Evolutionary conservation across 2,797 vertebrate species (phyloP).

Genomic region (Australoheros facetus): DNA sequence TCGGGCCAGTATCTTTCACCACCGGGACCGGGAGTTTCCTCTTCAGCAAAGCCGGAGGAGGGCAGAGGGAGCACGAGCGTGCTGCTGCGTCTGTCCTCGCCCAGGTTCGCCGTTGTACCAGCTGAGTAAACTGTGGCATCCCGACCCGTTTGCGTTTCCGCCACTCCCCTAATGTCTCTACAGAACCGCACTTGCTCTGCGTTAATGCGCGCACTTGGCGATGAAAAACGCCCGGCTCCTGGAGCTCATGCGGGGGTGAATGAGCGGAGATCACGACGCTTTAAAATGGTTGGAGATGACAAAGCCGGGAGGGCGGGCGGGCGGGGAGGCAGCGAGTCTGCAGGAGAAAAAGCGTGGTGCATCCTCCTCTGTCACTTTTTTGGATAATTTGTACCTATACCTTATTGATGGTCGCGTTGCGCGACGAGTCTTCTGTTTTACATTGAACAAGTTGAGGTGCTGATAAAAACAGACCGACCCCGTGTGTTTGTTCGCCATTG

Average conservation of each 20-base stretch:
- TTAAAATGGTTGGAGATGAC: slow-evolving; percentile 59
- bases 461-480: slow-evolving; percentile 60
- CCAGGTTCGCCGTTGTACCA: slow-evolving; percentile 62
- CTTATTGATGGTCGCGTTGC: not conserved
- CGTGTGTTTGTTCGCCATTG: slow-evolving; percentile 80
- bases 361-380: slow-evolving; percentile 38
- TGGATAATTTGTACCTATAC: not conserved
- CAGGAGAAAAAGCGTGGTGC: slow-evolving; percentile 30
- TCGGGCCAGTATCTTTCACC: slow-evolving; percentile 38
- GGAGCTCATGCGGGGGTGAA: slow-evolving; percentile 42
- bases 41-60: slow-evolving; percentile 44
- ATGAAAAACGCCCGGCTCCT: slow-evolving; percentile 33
- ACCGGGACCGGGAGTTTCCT: slow-evolving; percentile 39
- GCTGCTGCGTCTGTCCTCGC: slow-evolving; percentile 71
- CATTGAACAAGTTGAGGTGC: slow-evolving; percentile 40
- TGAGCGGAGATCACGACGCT: slow-evolving; percentile 62
- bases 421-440: not conserved
- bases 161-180: not conserved
- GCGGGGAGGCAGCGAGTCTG: slow-evolving; percentile 29
- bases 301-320: slow-evolving; percentile 54
- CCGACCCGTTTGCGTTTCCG: slow-evolving; percentile 28
- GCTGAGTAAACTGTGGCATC: slow-evolving; percentile 74
- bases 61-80: slow-evolving; percentile 52
- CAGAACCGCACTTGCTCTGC: not conserved
- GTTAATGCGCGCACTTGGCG: slow-evolving; percentile 41